Evolutionary conservation across 2,888 invertebrate species (phyloP).

Genomic region (Crematogaster levior): DNA sequence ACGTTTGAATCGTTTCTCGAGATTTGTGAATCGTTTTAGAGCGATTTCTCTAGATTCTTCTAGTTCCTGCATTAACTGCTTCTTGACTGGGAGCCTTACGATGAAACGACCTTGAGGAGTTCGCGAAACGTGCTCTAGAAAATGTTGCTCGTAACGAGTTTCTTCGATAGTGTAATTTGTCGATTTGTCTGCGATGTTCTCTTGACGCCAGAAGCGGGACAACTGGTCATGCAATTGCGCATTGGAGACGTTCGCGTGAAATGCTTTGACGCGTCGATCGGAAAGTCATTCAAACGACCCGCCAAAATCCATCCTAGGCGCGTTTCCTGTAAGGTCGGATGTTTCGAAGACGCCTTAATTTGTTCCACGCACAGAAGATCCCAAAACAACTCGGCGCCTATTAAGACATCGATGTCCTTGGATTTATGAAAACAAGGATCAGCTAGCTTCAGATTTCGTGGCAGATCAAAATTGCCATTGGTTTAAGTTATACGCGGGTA

Average conservation of each 20-base stretch:
- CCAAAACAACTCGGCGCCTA: background rate
- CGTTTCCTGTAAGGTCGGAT: background rate
- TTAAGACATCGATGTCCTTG: background rate
- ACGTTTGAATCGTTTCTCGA: background rate
- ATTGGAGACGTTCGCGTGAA: background rate
- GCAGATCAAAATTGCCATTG: background rate
- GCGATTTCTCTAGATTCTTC: no score
- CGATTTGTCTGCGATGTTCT: background rate
- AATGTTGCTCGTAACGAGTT: background rate
- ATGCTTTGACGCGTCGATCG: background rate
- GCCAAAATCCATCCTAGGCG: background rate
- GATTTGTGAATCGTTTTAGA: background rate
- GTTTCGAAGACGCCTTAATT: background rate
- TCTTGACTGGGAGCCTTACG: background rate
- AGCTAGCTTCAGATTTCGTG: background rate
- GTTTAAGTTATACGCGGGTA: background rate
- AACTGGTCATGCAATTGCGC: background rate
- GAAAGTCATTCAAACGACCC: background rate
- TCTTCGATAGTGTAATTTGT: background rate
- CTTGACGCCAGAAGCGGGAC: background rate
- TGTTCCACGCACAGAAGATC: background rate
- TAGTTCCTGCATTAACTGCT: no score
- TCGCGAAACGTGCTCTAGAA: background rate
- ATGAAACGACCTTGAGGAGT: background rate
- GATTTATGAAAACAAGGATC: background rate